Percentiles rank a stretch among this genome's conserved stretches.
Conservation (phyloP, 2,113 vertebrate species). For the Myrmecophaga tridactyla region DNA sequence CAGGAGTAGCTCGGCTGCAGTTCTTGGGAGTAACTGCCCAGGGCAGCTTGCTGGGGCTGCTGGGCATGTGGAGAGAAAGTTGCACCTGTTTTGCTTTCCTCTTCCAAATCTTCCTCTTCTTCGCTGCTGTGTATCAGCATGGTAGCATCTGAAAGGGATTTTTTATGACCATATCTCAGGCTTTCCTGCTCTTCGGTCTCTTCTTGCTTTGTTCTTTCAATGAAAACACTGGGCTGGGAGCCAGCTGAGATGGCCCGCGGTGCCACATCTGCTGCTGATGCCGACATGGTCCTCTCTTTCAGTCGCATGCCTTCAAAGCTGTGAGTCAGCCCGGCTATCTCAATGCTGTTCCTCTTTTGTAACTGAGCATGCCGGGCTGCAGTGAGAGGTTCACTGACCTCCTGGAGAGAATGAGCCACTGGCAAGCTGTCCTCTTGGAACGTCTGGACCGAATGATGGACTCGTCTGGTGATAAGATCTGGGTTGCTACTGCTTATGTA, state of each 20-base stretch:
- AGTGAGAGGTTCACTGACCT: constrained; percentile 94
- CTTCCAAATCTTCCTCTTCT: constrained; percentile 93
- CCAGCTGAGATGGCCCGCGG: constrained; percentile 79
- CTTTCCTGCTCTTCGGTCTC: constrained; percentile 81
- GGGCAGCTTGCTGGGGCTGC: constrained; percentile 77
- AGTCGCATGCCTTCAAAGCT: constrained; percentile 91
- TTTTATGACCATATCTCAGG: constrained; percentile 90
- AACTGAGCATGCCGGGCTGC: constrained; percentile 84
- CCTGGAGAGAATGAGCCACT: constrained; percentile 96
- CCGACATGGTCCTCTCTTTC: constrained; percentile 91
- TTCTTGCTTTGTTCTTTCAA: constrained; percentile 86
- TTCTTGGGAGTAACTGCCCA: constrained; percentile 83
- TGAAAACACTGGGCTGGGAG: constrained; percentile 87
- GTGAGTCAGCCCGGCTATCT: constrained; percentile 91
- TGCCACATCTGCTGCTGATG: constrained; percentile 87
- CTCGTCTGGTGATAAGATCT: constrained; percentile 93
- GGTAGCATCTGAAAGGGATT: constrained; percentile 95
- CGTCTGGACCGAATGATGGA: constrained; percentile 98
- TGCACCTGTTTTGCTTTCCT: constrained; percentile 83
- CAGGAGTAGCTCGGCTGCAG: constrained; percentile 85
- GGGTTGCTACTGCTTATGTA: constrained; percentile 97
- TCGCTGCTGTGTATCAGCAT: constrained; percentile 98
- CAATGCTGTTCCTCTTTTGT: constrained; percentile 96
- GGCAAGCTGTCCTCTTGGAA: constrained; percentile 98
- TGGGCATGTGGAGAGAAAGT: constrained; percentile 81